phyloP scores from a whole-genome alignment of 1,140 invertebrate genomes.

The Periplaneta americana region DNA sequence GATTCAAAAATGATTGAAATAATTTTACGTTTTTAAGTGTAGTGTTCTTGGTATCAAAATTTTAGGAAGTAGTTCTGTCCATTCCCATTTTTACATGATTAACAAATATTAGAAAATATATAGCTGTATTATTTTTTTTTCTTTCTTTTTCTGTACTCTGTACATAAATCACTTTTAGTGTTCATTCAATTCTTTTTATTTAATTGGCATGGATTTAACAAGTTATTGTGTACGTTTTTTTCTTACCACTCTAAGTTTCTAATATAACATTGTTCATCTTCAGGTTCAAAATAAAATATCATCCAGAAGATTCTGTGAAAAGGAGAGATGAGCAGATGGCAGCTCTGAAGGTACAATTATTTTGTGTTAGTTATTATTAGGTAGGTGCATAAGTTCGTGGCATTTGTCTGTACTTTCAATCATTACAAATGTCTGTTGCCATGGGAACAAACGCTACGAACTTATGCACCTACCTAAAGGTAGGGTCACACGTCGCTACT shows the following conservation, averaged over 20 bases:
- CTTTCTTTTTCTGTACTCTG: background rate
- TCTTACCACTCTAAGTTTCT: background rate
- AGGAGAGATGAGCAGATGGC: constrained; percentile 80
- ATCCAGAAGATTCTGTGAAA: constrained; percentile 92
- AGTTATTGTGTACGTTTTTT: background rate
- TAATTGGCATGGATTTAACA: background rate
- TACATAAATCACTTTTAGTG: background rate
- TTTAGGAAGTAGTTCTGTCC: background rate
- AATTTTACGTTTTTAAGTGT: no score
- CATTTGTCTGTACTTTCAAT: no score
- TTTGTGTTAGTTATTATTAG: no score
- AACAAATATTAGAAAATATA: no score
- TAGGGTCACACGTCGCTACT: no score
- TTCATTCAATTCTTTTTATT: background rate
- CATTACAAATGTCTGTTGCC: no score
- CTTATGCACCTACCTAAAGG: no score
- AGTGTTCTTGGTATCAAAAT: background rate
- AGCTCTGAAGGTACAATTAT: constrained; percentile 71
- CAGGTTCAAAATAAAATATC: constrained; percentile 99
- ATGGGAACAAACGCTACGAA: no score
- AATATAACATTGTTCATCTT: background rate
- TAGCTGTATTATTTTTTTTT: background rate
- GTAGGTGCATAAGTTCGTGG: no score
- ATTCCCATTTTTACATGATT: background rate
- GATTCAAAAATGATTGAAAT: background rate